These are phyloP conservation scores for Sympetrum striolatum DNA, from an alignment of 2,888 invertebrate genomes.

Conservation along the genomic window DNA sequence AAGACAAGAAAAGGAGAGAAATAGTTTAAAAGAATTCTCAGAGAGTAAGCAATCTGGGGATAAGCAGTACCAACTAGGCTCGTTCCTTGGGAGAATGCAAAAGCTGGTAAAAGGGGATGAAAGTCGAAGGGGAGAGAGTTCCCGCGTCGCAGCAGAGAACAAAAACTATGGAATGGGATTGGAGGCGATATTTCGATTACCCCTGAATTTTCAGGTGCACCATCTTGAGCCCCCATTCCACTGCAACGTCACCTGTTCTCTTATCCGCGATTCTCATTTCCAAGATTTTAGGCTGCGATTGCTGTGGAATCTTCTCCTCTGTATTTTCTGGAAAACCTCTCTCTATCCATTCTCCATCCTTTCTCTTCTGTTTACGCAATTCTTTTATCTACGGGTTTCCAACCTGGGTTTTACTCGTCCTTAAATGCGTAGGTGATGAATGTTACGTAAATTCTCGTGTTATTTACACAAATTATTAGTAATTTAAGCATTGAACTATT, in stretches of 20 bases:
- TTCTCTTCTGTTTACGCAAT: background rate
- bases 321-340: background rate
- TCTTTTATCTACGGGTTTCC: no score
- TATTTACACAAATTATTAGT: no score
- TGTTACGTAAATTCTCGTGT: no score
- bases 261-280: background rate
- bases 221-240: conserved; percentile 2
- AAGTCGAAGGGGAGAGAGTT: background rate
- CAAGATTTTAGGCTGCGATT: background rate
- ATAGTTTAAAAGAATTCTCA: no score
- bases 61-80: no score
- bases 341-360: background rate
- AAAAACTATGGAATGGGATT: background rate
- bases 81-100: no score
- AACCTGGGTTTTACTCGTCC: no score
- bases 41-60: no score
- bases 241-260: background rate
- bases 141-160: background rate
- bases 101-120: background rate
- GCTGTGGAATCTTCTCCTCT: background rate
- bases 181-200: background rate
- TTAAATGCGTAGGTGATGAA: no score
- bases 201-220: background rate
- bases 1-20: no score
- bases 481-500: no score